Percentiles rank a stretch among this genome's conserved stretches.
phyloP scores from a whole-genome alignment of 2,888 invertebrate genomes.

The Cepaea hortensis region DNA sequence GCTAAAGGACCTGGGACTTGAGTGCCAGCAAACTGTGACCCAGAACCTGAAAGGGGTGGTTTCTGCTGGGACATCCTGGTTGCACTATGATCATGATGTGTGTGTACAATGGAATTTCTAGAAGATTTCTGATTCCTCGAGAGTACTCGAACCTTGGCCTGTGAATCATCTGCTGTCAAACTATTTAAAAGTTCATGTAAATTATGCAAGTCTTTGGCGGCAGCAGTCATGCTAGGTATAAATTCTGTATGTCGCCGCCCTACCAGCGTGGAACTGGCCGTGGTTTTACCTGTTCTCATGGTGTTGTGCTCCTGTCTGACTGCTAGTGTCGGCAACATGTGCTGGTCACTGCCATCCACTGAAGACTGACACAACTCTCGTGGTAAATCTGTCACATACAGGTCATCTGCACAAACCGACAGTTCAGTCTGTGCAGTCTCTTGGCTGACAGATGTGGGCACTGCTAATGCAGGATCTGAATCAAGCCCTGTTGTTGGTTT shows the following conservation, averaged over 20 bases:
- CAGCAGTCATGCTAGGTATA: slow-evolving; percentile 42
- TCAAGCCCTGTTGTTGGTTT: neutral
- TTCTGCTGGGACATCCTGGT: neutral
- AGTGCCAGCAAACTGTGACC: neutral
- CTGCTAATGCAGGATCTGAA: neutral
- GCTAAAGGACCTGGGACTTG: neutral
- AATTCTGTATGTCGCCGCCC: slow-evolving; percentile 43
- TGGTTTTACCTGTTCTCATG: neutral
- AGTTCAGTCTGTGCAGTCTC: slow-evolving; percentile 28
- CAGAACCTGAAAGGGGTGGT: neutral
- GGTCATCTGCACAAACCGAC: neutral
- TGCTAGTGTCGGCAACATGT: too few species aligned
- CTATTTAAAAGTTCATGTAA: slow-evolving; percentile 37
- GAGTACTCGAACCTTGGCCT: neutral
- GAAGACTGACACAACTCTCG: neutral
- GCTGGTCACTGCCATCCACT: neutral
- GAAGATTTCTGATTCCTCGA: neutral
- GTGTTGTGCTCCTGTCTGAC: neutral
- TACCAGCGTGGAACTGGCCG: slow-evolving; percentile 38
- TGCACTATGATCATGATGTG: neutral
- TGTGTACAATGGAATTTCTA: neutral
- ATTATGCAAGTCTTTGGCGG: slow-evolving; percentile 24
- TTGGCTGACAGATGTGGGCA: neutral
- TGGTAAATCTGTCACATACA: neutral
- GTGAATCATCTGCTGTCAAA: slow-evolving; percentile 18